Conservation (phyloP, 2,113 vertebrate genomes). For the Nyctibius bracteatus region DNA sequence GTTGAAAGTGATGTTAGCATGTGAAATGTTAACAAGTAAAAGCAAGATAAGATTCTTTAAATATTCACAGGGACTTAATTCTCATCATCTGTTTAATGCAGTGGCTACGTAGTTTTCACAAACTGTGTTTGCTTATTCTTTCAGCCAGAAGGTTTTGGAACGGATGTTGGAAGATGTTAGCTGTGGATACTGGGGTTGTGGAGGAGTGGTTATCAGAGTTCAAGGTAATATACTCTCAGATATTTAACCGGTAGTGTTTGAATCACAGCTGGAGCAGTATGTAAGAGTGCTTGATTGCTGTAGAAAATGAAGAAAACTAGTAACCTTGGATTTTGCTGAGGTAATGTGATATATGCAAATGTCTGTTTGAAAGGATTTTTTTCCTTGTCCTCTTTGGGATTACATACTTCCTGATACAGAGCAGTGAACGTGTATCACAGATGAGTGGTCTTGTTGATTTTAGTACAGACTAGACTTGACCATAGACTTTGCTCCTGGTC, state of each 20-base stretch:
- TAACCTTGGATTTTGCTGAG: neutral
- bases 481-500: neutral
- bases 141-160: slow-evolving; percentile 62
- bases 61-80: neutral
- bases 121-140: slow-evolving; percentile 38
- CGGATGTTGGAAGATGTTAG: slow-evolving; percentile 95
- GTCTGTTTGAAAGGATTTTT: neutral
- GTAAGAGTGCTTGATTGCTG: neutral
- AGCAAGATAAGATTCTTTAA: neutral
- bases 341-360: neutral
- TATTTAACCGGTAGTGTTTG: neutral
- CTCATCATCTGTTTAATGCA: neutral
- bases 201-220: slow-evolving; percentile 98
- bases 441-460: neutral
- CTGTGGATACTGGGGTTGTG: slow-evolving; percentile 93
- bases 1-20: neutral
- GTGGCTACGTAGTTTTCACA: neutral
- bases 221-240: slow-evolving; percentile 80
- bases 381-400: neutral
- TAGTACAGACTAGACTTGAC: neutral
- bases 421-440: neutral
- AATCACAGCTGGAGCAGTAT: neutral
- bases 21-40: slow-evolving; percentile 2
- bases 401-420: neutral
- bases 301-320: neutral